Evolutionary conservation across 2,797 vertebrate genomes (phyloP), one percentile per base, ranked within the genome.

Genomic region (Esox masquinongy): DNA sequence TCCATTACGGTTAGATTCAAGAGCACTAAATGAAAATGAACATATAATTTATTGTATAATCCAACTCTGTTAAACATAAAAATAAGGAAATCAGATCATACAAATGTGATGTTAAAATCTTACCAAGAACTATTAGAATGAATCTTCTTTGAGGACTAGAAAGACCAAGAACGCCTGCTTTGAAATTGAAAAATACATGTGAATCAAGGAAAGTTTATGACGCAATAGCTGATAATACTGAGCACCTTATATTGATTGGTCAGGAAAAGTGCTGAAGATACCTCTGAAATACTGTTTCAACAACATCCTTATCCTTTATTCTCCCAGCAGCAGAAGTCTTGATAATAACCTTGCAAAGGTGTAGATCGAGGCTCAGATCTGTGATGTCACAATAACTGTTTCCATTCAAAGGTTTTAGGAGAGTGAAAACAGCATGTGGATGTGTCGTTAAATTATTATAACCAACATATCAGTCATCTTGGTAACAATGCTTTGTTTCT

Each of bases 21-120:
- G 24, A 61, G 56, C 56, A 61, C 56, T 61, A 61, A 61, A 61
- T 24, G 56, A 59, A 12, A 61, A 61, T 61, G 22, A 24, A 61
- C 24, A 24, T 8, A 61, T 61, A 12, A 61, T 61, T 24, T 22
- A 61, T 61, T 9, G 24, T 24, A 24, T 12, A 24, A 61, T 61
- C 56, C 9, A 24, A 24, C 22, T 9, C 4, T 12, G 12, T 59
- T 11, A 61, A 61, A 61, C 24, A 24, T 26, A 61, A 61, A 9
- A 61, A 11, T 59, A 9, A 56, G 7, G 19, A 9, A 53, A 56
- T 56, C 53, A 56, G 19, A 26, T 61, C 11, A 26, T 14, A 61
- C 11, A 61, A 24, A 61, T 61, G 11, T 4, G 56, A 24, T 14
- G n/a, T 56, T 2, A 1, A 9, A 59, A 26, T 61, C 56, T 61